Conservation (phyloP, 2,888 invertebrate genomes). For the Xanthia icteritia region DNA sequence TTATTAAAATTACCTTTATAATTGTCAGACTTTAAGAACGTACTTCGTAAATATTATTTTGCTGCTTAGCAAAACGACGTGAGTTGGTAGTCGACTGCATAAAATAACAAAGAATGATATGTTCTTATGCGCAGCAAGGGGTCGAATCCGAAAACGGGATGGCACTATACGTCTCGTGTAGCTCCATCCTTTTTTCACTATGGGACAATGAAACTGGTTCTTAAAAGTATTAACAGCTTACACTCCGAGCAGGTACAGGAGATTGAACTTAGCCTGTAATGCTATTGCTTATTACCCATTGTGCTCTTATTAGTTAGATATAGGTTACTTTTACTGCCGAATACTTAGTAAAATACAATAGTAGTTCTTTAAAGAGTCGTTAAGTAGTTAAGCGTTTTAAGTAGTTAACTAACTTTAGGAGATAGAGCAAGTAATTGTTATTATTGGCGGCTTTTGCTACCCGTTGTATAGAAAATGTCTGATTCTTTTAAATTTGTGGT, state of each 20-base stretch:
- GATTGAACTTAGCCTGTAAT: too few relatives aligned
- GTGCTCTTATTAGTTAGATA: background rate
- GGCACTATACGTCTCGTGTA: background rate
- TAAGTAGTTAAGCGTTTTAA: background rate
- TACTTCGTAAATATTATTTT: background rate
- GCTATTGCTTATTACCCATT: background rate
- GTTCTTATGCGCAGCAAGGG: background rate
- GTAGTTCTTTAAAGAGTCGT: background rate
- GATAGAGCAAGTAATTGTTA: too few relatives aligned
- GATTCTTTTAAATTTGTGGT: too few relatives aligned
- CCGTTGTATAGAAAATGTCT: too few relatives aligned
- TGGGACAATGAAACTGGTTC: background rate
- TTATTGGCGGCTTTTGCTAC: too few relatives aligned
- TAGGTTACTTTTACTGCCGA: background rate
- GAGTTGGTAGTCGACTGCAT: constrained; percentile 2
- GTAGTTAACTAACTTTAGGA: too few relatives aligned
- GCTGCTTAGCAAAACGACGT: background rate
- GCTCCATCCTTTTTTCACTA: background rate
- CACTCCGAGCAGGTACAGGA: too few relatives aligned
- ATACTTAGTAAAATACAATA: background rate
- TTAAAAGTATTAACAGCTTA: background rate
- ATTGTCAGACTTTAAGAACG: background rate
- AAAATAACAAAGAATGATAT: background rate
- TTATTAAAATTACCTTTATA: background rate
- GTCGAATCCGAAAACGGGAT: background rate